Conservation (phyloP, 2,113 vertebrate genomes). For the Poecile atricapillus region DNA sequence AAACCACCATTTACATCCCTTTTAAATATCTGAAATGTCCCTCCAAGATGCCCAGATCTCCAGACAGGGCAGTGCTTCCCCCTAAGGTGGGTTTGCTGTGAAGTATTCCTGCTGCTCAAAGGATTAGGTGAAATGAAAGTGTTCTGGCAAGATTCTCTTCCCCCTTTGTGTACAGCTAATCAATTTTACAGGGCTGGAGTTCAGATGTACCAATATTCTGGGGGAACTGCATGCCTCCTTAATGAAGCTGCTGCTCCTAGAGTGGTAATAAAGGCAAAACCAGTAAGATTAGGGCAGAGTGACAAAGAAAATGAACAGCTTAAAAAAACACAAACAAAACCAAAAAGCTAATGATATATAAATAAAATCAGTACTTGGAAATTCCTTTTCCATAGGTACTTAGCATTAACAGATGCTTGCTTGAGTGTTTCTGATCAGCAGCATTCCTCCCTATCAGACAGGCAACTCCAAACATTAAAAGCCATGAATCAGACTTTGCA, state of each 20-base stretch:
- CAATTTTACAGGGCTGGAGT: background rate
- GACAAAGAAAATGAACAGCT: background rate
- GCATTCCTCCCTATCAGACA: background rate
- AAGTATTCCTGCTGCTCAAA: background rate
- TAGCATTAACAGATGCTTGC: slow-evolving; percentile 8
- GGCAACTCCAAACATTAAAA: background rate
- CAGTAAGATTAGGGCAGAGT: background rate
- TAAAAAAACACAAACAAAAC: background rate
- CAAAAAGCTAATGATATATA: background rate
- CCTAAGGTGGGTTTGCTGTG: background rate
- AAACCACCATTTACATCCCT: background rate
- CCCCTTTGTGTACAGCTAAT: background rate
- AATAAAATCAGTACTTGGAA: background rate
- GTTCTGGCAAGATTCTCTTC: background rate
- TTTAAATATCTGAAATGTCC: background rate
- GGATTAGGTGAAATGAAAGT: slow-evolving; percentile 1
- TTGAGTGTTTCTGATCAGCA: slow-evolving; percentile 11
- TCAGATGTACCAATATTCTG: background rate
- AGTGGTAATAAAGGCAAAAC: background rate
- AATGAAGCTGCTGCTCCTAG: background rate
- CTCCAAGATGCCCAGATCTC: background rate
- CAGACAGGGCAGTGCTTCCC: background rate
- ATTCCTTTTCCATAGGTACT: slow-evolving; percentile 33
- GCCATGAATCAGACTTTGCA: background rate
- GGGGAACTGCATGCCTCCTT: background rate